Conservation (phyloP, 2,888 invertebrate species). For the Perizoma affinitatum region DNA sequence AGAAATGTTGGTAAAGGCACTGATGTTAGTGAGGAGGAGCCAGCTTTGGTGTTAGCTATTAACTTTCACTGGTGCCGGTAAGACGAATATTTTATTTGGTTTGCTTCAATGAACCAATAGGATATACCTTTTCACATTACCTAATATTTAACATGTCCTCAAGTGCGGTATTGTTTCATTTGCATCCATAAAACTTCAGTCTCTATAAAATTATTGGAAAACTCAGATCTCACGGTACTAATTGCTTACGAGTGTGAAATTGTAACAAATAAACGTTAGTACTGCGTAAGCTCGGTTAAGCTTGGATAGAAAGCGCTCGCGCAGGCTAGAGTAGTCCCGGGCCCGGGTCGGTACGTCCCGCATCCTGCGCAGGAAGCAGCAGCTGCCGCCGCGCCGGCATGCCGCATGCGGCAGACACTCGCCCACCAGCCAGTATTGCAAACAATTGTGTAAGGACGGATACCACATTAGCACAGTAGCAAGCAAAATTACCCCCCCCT, state of each 20-base stretch:
- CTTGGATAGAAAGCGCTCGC: slow-evolving; percentile 47
- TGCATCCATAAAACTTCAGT: slow-evolving; percentile 73
- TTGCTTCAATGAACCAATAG: slow-evolving; percentile 76
- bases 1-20: slow-evolving; percentile 72
- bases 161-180: slow-evolving; percentile 77
- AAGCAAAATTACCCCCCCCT: slow-evolving; percentile 64
- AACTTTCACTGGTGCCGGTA: slow-evolving; percentile 72
- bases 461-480: slow-evolving; percentile 73
- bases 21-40: slow-evolving; percentile 72
- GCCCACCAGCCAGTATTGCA: slow-evolving; percentile 66
- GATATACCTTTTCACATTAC: slow-evolving; percentile 83
- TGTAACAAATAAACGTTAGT: slow-evolving; percentile 50
- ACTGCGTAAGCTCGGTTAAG: slow-evolving; percentile 46
- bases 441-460: slow-evolving; percentile 85
- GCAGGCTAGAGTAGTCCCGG: slow-evolving; percentile 46
- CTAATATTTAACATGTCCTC: slow-evolving; percentile 83
- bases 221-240: slow-evolving; percentile 82
- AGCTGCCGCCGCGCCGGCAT: slow-evolving; percentile 12
- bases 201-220: slow-evolving; percentile 66
- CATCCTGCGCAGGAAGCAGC: slow-evolving; percentile 8
- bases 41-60: slow-evolving; percentile 79
- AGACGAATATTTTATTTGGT: slow-evolving; percentile 65
- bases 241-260: slow-evolving; percentile 75
- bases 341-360: slow-evolving; percentile 23
- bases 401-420: slow-evolving; percentile 6